Percentiles rank a stretch among this genome's conserved stretches.
Evolutionary conservation across 2,888 invertebrate species (phyloP).

Genomic region (Lepidocyrtinus sp.): DNA sequence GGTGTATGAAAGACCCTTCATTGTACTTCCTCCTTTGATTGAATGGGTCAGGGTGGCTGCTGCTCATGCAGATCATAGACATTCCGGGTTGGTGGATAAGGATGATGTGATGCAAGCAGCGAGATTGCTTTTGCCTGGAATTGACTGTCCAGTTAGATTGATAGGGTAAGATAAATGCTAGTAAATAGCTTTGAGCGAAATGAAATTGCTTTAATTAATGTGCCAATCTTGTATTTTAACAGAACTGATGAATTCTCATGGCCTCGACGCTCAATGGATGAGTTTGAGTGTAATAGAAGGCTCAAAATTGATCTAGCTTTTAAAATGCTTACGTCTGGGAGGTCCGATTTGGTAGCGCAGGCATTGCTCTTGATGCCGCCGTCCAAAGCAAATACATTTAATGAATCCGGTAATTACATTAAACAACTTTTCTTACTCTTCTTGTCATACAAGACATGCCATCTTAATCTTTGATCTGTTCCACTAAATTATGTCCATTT

Average conservation of each 20-base stretch:
- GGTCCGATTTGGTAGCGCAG: constrained; percentile 84
- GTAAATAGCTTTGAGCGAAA: background rate
- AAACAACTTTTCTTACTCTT: background rate
- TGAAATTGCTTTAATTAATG: constrained; percentile 25
- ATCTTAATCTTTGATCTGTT: constrained; percentile 16
- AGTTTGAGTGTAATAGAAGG: constrained; percentile 71
- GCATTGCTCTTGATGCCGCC: constrained; percentile 83
- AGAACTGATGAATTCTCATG: constrained; percentile 71
- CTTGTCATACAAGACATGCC: background rate
- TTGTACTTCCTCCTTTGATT: constrained; percentile 89
- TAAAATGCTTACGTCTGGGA: constrained; percentile 84
- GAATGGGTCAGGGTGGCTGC: constrained; percentile 90
- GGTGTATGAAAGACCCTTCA: constrained; percentile 89
- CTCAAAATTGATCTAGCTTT: constrained; percentile 79
- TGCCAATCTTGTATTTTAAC: background rate
- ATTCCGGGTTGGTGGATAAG: constrained; percentile 83
- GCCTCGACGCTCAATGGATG: constrained; percentile 71
- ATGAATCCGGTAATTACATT: constrained; percentile 63
- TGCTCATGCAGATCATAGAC: constrained; percentile 86
- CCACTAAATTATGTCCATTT: background rate
- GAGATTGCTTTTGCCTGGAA: constrained; percentile 86
- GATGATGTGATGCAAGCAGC: constrained; percentile 93
- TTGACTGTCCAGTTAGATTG: constrained; percentile 88
- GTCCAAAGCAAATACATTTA: constrained; percentile 74
- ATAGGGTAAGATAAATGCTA: constrained; percentile 75